Conservation (phyloP, 2,113 vertebrate genomes). For the Burhinus bistriatus region DNA sequence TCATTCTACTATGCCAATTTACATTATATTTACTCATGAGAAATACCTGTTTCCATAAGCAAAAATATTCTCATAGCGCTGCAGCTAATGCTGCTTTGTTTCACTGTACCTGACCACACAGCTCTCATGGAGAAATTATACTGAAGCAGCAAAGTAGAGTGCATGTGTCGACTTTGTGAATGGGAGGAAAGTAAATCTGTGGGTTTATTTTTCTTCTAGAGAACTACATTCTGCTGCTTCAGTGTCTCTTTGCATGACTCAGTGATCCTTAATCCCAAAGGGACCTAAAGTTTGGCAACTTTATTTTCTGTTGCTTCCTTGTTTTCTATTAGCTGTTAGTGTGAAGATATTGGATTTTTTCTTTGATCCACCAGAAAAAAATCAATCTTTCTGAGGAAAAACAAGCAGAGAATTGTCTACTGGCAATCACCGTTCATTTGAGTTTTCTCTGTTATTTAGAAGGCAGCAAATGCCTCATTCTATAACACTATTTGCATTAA, state of each 20-base stretch:
- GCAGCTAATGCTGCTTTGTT: background rate
- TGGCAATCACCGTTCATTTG: background rate
- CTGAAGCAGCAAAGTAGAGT: background rate
- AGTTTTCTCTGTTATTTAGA: background rate
- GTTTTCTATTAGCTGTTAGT: background rate
- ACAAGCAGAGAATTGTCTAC: background rate
- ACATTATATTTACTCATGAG: background rate
- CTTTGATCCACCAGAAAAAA: background rate
- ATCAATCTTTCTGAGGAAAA: slow-evolving; percentile 17
- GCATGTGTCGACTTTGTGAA: background rate
- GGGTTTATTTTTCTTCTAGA: background rate
- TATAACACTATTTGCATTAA: background rate
- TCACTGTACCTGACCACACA: background rate
- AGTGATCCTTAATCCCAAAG: background rate
- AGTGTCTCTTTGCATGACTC: background rate
- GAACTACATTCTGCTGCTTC: background rate
- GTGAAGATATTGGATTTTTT: background rate
- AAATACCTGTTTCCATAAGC: background rate
- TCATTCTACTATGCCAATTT: background rate
- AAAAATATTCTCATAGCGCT: background rate
- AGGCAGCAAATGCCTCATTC: background rate
- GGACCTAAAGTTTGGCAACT: background rate
- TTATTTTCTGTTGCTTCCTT: background rate
- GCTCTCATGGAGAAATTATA: background rate
- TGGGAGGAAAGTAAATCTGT: background rate